Evolutionary conservation across 2,888 invertebrate genomes (phyloP), one percentile per base, ranked within the genome.

Genomic region (Caenorhabditis doughertyi): DNA sequence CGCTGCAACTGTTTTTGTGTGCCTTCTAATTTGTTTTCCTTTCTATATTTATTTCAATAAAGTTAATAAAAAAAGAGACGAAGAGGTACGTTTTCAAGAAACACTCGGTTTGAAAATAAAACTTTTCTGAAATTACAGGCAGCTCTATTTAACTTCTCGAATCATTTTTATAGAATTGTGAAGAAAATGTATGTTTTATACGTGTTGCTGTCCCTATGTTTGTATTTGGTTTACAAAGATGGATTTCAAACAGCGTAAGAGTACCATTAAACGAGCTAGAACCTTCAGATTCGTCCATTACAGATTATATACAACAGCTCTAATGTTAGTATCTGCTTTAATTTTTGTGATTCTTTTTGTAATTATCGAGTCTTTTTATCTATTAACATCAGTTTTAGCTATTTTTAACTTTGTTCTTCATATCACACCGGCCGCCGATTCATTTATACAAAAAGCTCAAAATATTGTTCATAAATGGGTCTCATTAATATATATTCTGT

Each of bases 91-190:
- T 49, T 44, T 11, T 32, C 9, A 7, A 9, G 9, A 32, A 32
- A 13, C 3, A 13, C 5, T 13, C 5, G 5, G 42, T 32, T 32
- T 9, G 9, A 32, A 32, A 7, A 9, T 9, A 32, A 4, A 32
- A 9, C 9, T 32, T 7, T 7, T 32, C 32, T 32, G n/a, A 32
- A 32, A 32, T 32, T 55, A 13, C 29, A 47, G 44, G 2, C 44
- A 3, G 3, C 27, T 25, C 2, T 55, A 0, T 32, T 4, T 18
- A 3, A 9, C 29, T 55, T 29, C n/a, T 8, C 32, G 11, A 29
- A 29, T n/a, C 55, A 55, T 55, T 18, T 32, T 7, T 55, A 55
- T 18, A 55, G 32, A 55, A 32, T 55, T 16, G 55, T 55, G 2
- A 55, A 55, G 27, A 32, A 18, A 29, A 29, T 32, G 11, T 29